Evolutionary conservation across 2,113 vertebrate genomes (phyloP), one percentile per base, ranked within the genome.

Genomic region (Phrynosoma platyrhinos): DNA sequence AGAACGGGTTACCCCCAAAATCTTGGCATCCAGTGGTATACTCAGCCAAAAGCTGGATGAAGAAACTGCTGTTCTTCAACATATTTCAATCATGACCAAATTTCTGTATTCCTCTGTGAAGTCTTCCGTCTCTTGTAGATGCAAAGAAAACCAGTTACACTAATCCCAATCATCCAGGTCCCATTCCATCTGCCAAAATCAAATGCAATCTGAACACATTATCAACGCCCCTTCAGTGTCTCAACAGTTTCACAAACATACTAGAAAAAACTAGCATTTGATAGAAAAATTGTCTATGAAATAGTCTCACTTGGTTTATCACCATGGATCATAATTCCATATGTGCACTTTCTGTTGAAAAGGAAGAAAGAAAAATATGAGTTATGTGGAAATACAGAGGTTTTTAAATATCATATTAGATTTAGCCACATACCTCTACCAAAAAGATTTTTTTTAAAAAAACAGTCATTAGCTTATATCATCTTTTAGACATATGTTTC

Each of bases 171-270:
- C 93, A 93, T 93, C 86, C 92, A 87, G 91, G 85, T 91, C 88
- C 89, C 85, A 86, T 91, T 91, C 85, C 84, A 88, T 87, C 77
- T 88, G 92, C 90, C 95, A 94, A 94, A 94, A 93, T 94, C 93
- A 94, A 82, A 91, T 92, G 92, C 94, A 92, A 87, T 93, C 85
- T 91, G 90, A 93, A 96, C 92, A 94, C 94, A 81, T 69, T 90
- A 89, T 92, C 62, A 72, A 47, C 18, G 58, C 89, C 92, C 87
- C 91, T 93, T 95, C 89, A 90, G 94, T 79, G 69, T 95, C 91
- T 96, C 97, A 97, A 97, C 96, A 97, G 97, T 97, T 96, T 92
- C 95, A 93, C 91, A 95, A 95, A 96, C 95, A 96, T 94, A 95
- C 94, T 4, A 21, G 94, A 94, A 94, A 96, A 81, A 90, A 91